Evolutionary conservation across 2,797 vertebrate species (phyloP).

Genomic region (Leptodactylus fallax): DNA sequence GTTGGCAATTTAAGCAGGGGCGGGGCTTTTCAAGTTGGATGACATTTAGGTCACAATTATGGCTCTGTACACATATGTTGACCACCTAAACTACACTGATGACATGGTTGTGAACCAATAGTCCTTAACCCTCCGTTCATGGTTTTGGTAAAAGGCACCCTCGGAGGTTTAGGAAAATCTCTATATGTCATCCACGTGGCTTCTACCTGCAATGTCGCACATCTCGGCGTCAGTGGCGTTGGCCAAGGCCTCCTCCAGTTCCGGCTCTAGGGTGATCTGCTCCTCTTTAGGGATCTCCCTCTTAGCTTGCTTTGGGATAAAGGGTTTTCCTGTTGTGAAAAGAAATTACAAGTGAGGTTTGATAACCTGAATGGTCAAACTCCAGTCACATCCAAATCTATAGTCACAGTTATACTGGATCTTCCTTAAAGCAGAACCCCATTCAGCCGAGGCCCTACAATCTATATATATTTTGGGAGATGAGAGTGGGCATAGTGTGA

Average conservation of each 20-base stretch:
- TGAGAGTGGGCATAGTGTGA: neutral
- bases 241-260: slow-evolving; percentile 92
- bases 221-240: slow-evolving; percentile 94
- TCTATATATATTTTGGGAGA: neutral
- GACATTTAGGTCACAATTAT: no score
- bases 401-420: neutral
- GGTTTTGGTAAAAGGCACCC: neutral
- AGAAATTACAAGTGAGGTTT: neutral
- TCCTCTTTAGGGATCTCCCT: slow-evolving; percentile 83
- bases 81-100: no score
- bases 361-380: neutral
- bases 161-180: no score
- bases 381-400: neutral
- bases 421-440: neutral
- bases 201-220: slow-evolving; percentile 94
- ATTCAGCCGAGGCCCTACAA: no score
- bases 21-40: no score
- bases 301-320: slow-evolving; percentile 80
- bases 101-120: no score
- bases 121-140: neutral
- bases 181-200: neutral
- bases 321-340: slow-evolving; percentile 82
- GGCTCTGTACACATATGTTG: no score
- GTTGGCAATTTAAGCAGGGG: neutral
- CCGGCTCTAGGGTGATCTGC: slow-evolving; percentile 90